Percentiles rank a stretch among this genome's conserved stretches.
Evolutionary conservation across 2,113 vertebrate species (phyloP).

Genomic region (Gambusia holbrooki): DNA sequence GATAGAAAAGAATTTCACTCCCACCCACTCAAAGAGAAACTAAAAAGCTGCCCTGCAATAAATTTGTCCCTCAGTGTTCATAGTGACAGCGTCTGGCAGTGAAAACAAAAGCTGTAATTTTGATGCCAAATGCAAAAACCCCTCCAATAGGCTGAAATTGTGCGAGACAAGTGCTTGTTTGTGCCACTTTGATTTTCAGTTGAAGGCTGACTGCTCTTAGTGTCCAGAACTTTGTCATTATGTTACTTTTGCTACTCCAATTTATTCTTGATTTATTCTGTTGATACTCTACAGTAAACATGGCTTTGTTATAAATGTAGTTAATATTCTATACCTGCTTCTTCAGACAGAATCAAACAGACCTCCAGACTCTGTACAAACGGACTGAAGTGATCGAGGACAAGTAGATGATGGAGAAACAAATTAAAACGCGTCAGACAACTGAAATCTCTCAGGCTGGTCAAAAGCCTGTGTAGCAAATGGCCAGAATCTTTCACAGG

Average conservation of each 20-base stretch:
- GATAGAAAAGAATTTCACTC: slow-evolving; percentile 29
- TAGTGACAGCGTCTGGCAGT: slow-evolving; percentile 45
- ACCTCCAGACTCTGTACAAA: too few species aligned
- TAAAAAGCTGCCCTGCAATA: slow-evolving; percentile 21
- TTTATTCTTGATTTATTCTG: slow-evolving; percentile 1
- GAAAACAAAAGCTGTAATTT: slow-evolving; percentile 34
- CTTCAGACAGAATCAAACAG: too few species aligned
- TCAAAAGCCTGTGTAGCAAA: too few species aligned
- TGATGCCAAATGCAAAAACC: slow-evolving; percentile 14
- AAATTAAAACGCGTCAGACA: too few species aligned
- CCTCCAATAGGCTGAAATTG: neutral
- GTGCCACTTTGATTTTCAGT: slow-evolving; percentile 5
- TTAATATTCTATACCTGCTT: too few species aligned
- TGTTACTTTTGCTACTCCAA: neutral
- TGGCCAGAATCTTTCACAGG: too few species aligned
- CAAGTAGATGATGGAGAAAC: too few species aligned
- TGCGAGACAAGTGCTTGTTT: slow-evolving; percentile 4
- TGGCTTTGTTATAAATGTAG: too few species aligned
- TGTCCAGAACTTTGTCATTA: neutral
- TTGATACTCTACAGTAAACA: neutral
- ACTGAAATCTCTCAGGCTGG: too few species aligned
- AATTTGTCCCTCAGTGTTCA: slow-evolving; percentile 34
- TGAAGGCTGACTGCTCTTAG: neutral
- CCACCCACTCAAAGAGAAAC: slow-evolving; percentile 17
- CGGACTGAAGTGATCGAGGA: too few species aligned